Base-by-base conservation (phyloP, 2,888 invertebrate species). In the Endomychus coccineus region DNA sequence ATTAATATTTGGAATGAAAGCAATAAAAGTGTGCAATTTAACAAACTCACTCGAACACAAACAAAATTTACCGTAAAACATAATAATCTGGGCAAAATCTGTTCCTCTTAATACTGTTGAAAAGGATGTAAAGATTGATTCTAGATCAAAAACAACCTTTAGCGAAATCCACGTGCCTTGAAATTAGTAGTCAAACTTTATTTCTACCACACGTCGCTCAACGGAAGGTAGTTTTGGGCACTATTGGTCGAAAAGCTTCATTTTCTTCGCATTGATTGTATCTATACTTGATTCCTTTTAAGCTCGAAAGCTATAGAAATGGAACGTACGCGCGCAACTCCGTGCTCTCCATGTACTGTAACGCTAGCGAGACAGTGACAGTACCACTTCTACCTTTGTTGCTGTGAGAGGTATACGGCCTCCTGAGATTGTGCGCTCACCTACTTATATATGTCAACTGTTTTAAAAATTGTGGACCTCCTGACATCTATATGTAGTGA, bases 71-170 rank as follows among this genome's bases (percentile, higher is more conserved):
- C 36, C 31, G 21, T 36, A 40, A 28, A 40, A 34, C 34, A 39
- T 34, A 27, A 16, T 55, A 56, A 56, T 56, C 54, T 51, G 49
- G 44, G 49, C 45, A 54, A 55, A 57, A 56, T 55, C 56, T 51
- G 54, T 52, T 55, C 52, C 55, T 52, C 55, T 56, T 55, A 54
- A 54, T 53, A 48, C 54, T 52, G 54, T 54, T 50, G 55, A 54
- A 53, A 53, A 43, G 56, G 54, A 58, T 40, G 40, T 49, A 56
- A 57, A 52, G 51, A 55, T 58, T 49, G 56, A 54, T 42, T 48
- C 39, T 36, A 36, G 44, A 32, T 27, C 31, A 42, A 42, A 27
- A 43, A 46, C 46, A 44, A 46, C 49, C 43, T 45, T 41, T 39
- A 46, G 46, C 43, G 42, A 46, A 43, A 46, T 55, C 52, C 54